Evolutionary conservation across 2,888 invertebrate genomes (phyloP), one percentile per base, ranked within the genome.

Genomic region (Hirtodrosophila duncani): DNA sequence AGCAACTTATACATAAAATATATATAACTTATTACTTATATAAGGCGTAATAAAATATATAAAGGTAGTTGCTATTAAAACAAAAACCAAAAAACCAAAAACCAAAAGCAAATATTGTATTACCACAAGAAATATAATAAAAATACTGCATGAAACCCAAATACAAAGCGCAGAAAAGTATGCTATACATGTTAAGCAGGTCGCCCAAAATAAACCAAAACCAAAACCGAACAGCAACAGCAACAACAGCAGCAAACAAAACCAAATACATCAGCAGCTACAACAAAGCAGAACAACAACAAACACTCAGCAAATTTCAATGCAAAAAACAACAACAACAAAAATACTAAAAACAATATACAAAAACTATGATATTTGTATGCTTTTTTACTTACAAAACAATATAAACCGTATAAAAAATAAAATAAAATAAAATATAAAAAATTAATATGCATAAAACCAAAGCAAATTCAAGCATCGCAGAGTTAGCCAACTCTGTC

Each of bases 1-100:
- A 45, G 41, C 8, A 17, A 34, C 21, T 30, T 50, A 69, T 29
- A 45, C 29, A 38, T 44, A 69, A 67, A 70, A 74, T 80, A 74
- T 78, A 80, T 74, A 78, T 77, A 71, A 78, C 81, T 81, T 75
- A 75, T 71, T 81, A 79, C 63, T 77, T 81, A 75, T 71, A 71
- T 75, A 81, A 75, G 69, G 59, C 39, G 27, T 36, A 74, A 63
- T 51, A 27, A 43, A 51, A 51, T 69, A 56, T 58, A 61, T 67
- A 63, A 67, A 49, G 60, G 82, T 82, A 81, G 82, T 80, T 58
- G 81, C 74, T 79, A 77, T 81, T 80, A 71, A 70, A 78, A 53
- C 64, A 71, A 71, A 65, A 71, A 63, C 62, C 67, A 69, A 56
- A 9, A 63, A 67, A 59, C n/a, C n/a, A n/a, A n/a, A n/a, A n/a